Percentiles rank a stretch among this genome's conserved stretches.
These are phyloP conservation scores for Tupaia tana DNA, from an alignment of 2,113 vertebrate species.

Conservation along the genomic window DNA sequence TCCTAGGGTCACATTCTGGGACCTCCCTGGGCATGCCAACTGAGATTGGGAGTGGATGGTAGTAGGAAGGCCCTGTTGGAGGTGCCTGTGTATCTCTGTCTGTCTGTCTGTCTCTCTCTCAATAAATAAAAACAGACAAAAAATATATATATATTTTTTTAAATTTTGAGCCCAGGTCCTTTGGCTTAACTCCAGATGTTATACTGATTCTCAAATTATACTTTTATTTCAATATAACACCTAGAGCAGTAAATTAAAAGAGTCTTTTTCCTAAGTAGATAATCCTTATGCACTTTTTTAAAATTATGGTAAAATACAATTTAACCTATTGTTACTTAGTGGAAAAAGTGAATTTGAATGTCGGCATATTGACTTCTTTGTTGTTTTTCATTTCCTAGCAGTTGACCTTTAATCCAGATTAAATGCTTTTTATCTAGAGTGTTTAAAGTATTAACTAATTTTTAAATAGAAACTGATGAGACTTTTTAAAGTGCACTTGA, in stretches of 20 bases:
- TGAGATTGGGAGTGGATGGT: no score
- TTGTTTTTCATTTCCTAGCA: neutral
- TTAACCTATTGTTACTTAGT: neutral
- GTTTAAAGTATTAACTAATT: neutral
- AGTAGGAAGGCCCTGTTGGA: no score
- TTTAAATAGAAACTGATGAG: neutral
- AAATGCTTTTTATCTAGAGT: neutral
- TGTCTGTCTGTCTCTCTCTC: no score
- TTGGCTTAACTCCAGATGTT: neutral
- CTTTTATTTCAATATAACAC: conserved; percentile 8
- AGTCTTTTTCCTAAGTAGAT: neutral
- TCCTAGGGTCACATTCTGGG: no score
- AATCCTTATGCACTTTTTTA: conserved; percentile 19
- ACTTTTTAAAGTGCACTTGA: no score
- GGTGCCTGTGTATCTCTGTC: no score
- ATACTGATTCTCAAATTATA: neutral
- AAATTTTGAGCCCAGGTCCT: neutral
- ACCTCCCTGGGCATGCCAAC: no score
- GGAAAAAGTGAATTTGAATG: neutral
- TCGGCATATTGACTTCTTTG: neutral
- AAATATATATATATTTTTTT: no score
- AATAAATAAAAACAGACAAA: no score
- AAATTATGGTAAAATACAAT: conserved; percentile 7
- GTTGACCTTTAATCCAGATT: neutral
- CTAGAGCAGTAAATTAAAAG: conserved; percentile 5